Conservation (phyloP, 2,888 invertebrate species). For the Clostera curtula region DNA sequence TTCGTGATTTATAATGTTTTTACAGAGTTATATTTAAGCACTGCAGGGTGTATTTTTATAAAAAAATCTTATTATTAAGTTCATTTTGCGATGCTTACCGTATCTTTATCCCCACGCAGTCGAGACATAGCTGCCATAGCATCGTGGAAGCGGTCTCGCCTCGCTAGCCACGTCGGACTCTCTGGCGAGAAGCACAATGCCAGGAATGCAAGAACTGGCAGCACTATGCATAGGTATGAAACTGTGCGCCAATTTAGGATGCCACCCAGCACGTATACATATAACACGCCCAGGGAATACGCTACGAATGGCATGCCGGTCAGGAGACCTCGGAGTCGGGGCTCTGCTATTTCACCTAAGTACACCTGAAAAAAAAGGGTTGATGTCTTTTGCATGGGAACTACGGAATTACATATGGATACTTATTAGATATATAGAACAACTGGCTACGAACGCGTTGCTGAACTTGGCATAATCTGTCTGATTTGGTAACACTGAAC, state of each 20-base stretch:
- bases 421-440: too few species aligned
- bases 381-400: background rate
- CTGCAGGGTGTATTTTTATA: too few species aligned
- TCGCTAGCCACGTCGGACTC: constrained; percentile 83
- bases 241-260: constrained; percentile 81
- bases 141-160: constrained; percentile 73
- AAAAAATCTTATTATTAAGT: too few species aligned
- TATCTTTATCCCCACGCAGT: constrained; percentile 75
- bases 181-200: constrained; percentile 82
- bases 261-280: constrained; percentile 83
- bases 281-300: constrained; percentile 83
- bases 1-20: too few species aligned
- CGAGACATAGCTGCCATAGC: constrained; percentile 75
- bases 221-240: constrained; percentile 76
- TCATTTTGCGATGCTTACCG: constrained; percentile 56
- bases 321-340: constrained; percentile 79
- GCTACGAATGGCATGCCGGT: constrained; percentile 84
- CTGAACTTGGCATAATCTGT: too few species aligned
- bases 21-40: too few species aligned
- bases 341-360: constrained; percentile 84
- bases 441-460: too few species aligned
- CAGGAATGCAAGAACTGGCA: constrained; percentile 76
- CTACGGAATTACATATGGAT: background rate
- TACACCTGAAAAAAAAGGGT: constrained; percentile 73
- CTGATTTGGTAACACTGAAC: too few species aligned